Percentiles rank a stretch among this genome's conserved stretches.
Evolutionary conservation across 1,140 invertebrate genomes (phyloP).

Genomic region (Rhynchophorus ferrugineus): DNA sequence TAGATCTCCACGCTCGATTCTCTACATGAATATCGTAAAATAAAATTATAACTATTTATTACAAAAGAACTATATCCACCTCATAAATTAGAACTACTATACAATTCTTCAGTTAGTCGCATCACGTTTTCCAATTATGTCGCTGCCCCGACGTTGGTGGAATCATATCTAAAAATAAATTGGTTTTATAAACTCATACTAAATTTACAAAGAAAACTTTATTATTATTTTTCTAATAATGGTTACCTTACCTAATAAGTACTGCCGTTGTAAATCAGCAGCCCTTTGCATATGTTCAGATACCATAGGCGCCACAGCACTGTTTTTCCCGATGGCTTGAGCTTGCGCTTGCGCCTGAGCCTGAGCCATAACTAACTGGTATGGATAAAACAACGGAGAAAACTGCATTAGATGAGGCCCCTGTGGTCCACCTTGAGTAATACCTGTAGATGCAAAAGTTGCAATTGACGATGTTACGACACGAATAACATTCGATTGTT

Average conservation of each 20-base stretch:
- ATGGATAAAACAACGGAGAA: constrained; percentile 75
- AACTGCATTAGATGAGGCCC: constrained; percentile 75
- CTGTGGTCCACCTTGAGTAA: constrained; percentile 47
- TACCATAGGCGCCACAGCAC: constrained; percentile 44
- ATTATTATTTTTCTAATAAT: background rate
- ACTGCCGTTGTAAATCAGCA: constrained; percentile 87
- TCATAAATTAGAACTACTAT: background rate
- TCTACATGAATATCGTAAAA: constrained; percentile 3
- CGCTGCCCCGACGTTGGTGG: constrained; percentile 49
- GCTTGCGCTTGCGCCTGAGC: constrained; percentile 49
- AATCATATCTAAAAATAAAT: constrained; percentile 71
- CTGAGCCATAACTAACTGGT: constrained; percentile 61
- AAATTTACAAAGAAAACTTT: background rate
- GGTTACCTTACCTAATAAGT: constrained; percentile 55
- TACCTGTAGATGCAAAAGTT: constrained; percentile 29
- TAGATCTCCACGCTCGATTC: no score
- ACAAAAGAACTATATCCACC: background rate
- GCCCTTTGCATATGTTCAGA: constrained; percentile 68
- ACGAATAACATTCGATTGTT: no score
- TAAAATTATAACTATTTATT: constrained; percentile 3
- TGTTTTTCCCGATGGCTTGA: constrained; percentile 32
- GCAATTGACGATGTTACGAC: background rate
- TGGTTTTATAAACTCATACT: no score
- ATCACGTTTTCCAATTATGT: constrained; percentile 43
- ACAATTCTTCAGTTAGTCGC: constrained; percentile 16